Base-by-base conservation (phyloP, 1,140 invertebrate species). In the Drosophila orena region DNA sequence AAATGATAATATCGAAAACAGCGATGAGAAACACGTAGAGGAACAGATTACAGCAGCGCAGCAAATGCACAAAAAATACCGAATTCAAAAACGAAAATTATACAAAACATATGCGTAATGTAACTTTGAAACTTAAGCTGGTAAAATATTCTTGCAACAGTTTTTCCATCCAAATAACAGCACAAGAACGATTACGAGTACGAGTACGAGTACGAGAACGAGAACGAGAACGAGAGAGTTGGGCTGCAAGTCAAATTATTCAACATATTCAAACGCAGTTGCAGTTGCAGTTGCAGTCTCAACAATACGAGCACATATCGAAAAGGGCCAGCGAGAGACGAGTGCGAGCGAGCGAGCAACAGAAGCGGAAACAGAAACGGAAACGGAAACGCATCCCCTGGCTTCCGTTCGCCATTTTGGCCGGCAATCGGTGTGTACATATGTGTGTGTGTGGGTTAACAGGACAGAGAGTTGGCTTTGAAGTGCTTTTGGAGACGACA, bases 221-320 rank as follows among this genome's bases (percentile, higher is more conserved):
- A 54, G 61, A 64, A 49, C 71, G 30, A 53, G 60, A 64, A 49
- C 71, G 54, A 76, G 59, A 77, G 68, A 65, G 57, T 79, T 65
- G 72, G 75, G 69, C 81, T 77, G 61, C 81, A 85, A 86, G 77
- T 85, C 65, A 81, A 75, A 60, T 76, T 76, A n/a, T n/a, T n/a
- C n/a, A n/a, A n/a, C 72, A 78, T 53, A 78, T 78, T 74, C 68
- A 77, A 55, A 69, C 77, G 74, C 69, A 83, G 69, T 81, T 68
- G 65, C 59, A 69, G 58, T 77, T 85, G 78, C 72, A 79, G 58
- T 77, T 85, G 78, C 72, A 79, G 54, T 79, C 72, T 38, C 62
- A 83, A 55, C 61, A 15, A 56, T 43, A 80, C 35, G 64, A 44
- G 59, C 24, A 81, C 40, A 74, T 27, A 68, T 52, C 37, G 58